Evolutionary conservation across 1,140 invertebrate genomes (phyloP), one percentile per base, ranked within the genome.

Genomic region (Meloidogyne exigua): DNA sequence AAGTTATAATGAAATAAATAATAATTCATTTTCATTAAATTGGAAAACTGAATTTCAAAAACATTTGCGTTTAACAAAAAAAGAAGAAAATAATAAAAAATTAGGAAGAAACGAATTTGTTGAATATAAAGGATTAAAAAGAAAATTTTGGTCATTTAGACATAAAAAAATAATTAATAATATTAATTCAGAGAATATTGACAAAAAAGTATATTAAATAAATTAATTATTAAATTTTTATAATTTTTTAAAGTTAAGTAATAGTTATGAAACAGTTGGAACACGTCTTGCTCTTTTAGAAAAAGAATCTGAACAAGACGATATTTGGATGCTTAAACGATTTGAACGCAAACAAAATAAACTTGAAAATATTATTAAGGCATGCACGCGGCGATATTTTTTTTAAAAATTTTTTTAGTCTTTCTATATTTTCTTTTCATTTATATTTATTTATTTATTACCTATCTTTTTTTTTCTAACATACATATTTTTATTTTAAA

Each of bases 301-400:
- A 25, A 12, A 62, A 25, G 25, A 36, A 28, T 62, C 26, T 18
- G 69, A 65, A 32, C 57, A 73, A 36, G 72, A 73, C 23, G n/a
- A 13, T 28, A 12, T 25, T 62, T 73, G 72, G 72, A 64, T 73
- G 57, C 3, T 36, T 23, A 62, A 25, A 32, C 57, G 72, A 12
- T 11, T 21, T 36, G 36, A 18, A 9, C 42, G 72, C 3, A 73
- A 65, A n/a, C 57, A 73, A 23, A 23, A 65, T 21, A 23, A 73
- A 25, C 12, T 39, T 18, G 39, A 73, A 64, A 62, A 65, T 18
- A 73, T 73, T 73, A 57, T 73, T 62, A 65, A 73, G 72, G 72
- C 72, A 62, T 64, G 69, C 15, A 5, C 49, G 49, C 49, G 49
- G 49, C 49, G 49, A 18, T 57, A 5, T n/a, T 57, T 57, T 5